These are phyloP conservation scores for Sminthurinus signatus DNA, from an alignment of 1,140 invertebrate genomes.

Conservation along the genomic window DNA sequence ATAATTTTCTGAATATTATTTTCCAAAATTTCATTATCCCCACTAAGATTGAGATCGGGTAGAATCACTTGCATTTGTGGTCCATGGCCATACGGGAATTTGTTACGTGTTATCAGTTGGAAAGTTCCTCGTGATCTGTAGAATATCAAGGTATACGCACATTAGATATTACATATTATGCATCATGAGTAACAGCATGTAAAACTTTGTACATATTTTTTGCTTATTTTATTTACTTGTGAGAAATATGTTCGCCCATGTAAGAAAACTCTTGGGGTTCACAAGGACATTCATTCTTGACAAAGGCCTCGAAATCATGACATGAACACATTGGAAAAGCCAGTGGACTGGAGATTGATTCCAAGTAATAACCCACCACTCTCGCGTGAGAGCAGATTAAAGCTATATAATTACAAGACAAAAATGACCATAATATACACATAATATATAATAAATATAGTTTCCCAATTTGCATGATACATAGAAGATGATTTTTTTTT, in stretches of 20 bases:
- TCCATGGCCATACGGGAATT: conserved; percentile 20
- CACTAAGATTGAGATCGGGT: not conserved
- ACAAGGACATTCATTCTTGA: conserved; percentile 22
- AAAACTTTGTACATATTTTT: not conserved
- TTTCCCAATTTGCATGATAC: not conserved
- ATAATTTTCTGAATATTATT: not conserved
- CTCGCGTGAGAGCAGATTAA: conserved; percentile 1
- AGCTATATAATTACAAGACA: too few species aligned
- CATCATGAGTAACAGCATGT: not conserved
- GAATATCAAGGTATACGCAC: not conserved
- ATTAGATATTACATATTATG: not conserved
- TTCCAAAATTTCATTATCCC: not conserved
- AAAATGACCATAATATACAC: too few species aligned
- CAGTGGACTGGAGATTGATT: conserved; percentile 20
- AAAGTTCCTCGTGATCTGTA: conserved; percentile 11
- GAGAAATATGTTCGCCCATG: conserved; percentile 29
- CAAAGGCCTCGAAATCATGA: conserved; percentile 18
- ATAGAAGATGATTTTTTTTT: too few species aligned
- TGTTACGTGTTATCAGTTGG: conserved; percentile 11
- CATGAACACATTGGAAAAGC: conserved; percentile 31
- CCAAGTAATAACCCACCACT: conserved; percentile 21
- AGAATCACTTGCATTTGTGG: conserved; percentile 1
- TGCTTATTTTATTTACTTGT: conserved; percentile 19
- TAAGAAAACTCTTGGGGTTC: conserved; percentile 6
- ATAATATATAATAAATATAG: too few species aligned